phyloP scores from a whole-genome alignment of 37 sponge, comb jelly and placozoan species.

The Chondrosia reniformis region DNA sequence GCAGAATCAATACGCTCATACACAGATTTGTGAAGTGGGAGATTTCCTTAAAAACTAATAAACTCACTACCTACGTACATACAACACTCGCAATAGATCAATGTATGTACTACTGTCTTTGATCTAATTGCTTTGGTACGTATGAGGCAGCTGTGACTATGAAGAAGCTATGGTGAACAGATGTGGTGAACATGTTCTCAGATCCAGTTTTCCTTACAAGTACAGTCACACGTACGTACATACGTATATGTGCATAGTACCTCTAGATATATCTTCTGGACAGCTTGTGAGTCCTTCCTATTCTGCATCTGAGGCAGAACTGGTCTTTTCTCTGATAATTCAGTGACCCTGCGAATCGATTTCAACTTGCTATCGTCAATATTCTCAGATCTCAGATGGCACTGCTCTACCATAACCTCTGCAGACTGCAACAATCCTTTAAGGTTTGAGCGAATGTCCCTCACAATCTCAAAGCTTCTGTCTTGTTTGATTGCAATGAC shows the following conservation, averaged over 20 bases:
- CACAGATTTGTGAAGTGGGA: too few relatives aligned
- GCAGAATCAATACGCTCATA: too few relatives aligned
- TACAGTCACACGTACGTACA: conserved; percentile 4
- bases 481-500: not conserved
- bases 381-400: conserved; percentile 35
- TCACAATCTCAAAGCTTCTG: not conserved
- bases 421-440: conserved; percentile 45
- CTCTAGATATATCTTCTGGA: not conserved
- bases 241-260: conserved; percentile 7
- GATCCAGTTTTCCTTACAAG: too few relatives aligned
- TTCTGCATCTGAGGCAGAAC: not conserved
- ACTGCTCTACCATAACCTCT: conserved; percentile 71
- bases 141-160: too few relatives aligned
- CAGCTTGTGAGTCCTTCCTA: not conserved
- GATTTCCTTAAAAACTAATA: not conserved
- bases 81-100: too few relatives aligned
- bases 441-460: conserved; percentile 6
- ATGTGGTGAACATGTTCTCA: too few relatives aligned
- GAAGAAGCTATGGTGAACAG: too few relatives aligned
- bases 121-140: too few relatives aligned
- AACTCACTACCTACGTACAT: not conserved
- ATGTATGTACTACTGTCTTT: too few relatives aligned
- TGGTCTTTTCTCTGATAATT: conserved; percentile 7
- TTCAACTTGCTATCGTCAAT: conserved; percentile 36
- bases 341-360: conserved; percentile 45